Evolutionary conservation across 2,113 vertebrate species (phyloP), one percentile per base, ranked within the genome.

Genomic region (Microtus richardsoni): DNA sequence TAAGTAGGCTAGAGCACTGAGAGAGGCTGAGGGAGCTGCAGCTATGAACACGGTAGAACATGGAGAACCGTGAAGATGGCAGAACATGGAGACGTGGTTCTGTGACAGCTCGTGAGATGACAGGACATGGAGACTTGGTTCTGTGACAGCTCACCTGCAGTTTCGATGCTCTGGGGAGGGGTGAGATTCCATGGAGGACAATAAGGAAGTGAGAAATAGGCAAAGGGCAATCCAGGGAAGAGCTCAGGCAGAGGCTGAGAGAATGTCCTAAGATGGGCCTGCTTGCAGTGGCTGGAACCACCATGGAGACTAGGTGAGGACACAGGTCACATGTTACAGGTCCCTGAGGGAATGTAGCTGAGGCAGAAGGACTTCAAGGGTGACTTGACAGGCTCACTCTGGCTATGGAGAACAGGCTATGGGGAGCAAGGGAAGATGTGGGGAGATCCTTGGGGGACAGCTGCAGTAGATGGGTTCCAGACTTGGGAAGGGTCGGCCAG

Each of bases 251-350:
- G 86, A 86, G 41, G 49, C 24, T 3, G 58, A n/a, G 58, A 79
- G 66, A 89, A 52, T 2, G 17, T 14, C 74, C 30, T 77, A 7
- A 33, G 21, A 58, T 0, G 22, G 52, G 36, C 4, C 2, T 75
- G 71, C 22, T 77, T 10, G 19, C 22, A 74, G 30, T 8, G 28
- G 49, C 62, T 70, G 21, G 41, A n/a, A 19, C 68, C 54, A 19
- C 68, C 64, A n/a, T 41, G 44, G 58, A 44, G n/a, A 58, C 54
- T 54, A 54, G 54, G 68, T 47, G 19, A 66, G 74, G 41, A 44
- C 22, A 54, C 41, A 58, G 39, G 58, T 14, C 36, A 26, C 6
- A 3, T 0, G 5, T n/a, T 39, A 30, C 2, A 2, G 5, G 41
- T 68, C 49, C 83, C 93, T 26, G 39, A 62, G 22, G 68, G 28